Base-by-base conservation (phyloP, 64 coral and sea anemone genomes). In the Actinia tenebrosa region DNA sequence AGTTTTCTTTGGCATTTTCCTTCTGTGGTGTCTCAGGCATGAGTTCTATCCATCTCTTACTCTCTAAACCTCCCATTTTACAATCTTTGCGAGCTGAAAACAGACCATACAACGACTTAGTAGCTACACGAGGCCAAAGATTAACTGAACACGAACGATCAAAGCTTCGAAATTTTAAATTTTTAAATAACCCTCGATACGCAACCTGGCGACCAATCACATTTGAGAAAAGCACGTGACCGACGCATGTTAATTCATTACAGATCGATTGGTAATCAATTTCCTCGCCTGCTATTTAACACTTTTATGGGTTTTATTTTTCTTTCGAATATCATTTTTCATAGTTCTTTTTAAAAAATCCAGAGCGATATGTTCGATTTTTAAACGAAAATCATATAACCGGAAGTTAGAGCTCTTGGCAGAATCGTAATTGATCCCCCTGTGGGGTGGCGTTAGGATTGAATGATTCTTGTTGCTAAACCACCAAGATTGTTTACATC, bases 1-100 rank as follows among this genome's bases (percentile, higher is more conserved):
- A 3, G 25, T 75, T 75, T 13, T 75, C 27, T 75, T 75, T 72
- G 1, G 9, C 69, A 7, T 5, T 72, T 72, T 72, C 69, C 42
- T 86, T 87, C 79, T 87, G 60, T 61, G 94, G 94, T 8, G 94
- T 93, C 79, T 97, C 94, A n/a, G 94, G 89, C 62, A 80, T 64
- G 2, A 97, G 46, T 83, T 93, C 94, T 72, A 83, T 42, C 94
- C 94, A 97, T 82, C 58, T 86, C 60, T 97, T 97, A 86, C 94
- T 97, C 89, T 93, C 94, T 80, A 56, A 61, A 20, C 91, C 91
- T 60, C 91, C 94, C 94, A 97, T 97, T 4, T 46, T 92, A 7
- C 18, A 2, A 81, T 20, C 50, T 81, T 81, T 53, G 8, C 8
- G 1, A 10, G 16, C 17, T 17, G 27, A 20, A 25, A 81, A 81